Percentiles rank a stretch among this genome's conserved stretches.
These are phyloP conservation scores for Schizotus pectinicornis DNA, from an alignment of 2,888 invertebrate genomes.

Conservation along the genomic window DNA sequence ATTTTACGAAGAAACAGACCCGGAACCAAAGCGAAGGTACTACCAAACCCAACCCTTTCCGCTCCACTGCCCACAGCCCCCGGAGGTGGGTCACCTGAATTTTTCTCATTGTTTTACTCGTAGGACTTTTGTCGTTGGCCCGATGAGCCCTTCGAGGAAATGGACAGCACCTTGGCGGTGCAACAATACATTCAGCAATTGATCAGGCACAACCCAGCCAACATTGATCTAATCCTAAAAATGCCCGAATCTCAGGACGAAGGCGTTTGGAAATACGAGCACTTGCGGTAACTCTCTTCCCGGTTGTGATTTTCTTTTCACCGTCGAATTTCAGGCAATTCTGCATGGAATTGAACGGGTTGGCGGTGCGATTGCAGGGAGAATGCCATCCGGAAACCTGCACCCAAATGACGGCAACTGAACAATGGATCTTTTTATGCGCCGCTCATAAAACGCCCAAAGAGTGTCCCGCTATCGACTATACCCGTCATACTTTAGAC, in stretches of 20 bases:
- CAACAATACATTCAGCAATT: constrained; percentile 99
- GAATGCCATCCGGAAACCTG: constrained; percentile 98
- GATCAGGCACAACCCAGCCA: constrained; percentile 89
- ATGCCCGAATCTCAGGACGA: constrained; percentile 98
- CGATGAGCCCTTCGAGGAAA: constrained; percentile 97
- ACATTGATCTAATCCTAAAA: constrained; percentile 91
- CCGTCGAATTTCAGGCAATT: constrained; percentile 76
- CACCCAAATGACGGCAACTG: constrained; percentile 99
- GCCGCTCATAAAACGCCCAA: constrained; percentile 99
- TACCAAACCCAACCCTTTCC: not conserved
- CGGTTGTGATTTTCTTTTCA: not conserved
- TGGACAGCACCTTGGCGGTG: constrained; percentile 98
- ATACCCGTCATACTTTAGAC: constrained; percentile 97
- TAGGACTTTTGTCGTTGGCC: constrained; percentile 98
- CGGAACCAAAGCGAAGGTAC: constrained; percentile 87
- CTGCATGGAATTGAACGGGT: constrained; percentile 99
- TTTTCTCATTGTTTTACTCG: constrained; percentile 35
- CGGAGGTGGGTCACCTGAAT: not conserved
- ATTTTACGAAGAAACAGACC: constrained; percentile 89
- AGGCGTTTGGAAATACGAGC: constrained; percentile 99
- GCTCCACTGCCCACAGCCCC: constrained; percentile 1
- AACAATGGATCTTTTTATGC: constrained; percentile 99
- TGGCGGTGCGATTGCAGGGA: constrained; percentile 93
- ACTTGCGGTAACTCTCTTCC: constrained; percentile 73
- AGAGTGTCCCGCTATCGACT: constrained; percentile 99